Conservation (phyloP, 2,797 vertebrate genomes). For the Acrossocheilus wenchowensis region DNA sequence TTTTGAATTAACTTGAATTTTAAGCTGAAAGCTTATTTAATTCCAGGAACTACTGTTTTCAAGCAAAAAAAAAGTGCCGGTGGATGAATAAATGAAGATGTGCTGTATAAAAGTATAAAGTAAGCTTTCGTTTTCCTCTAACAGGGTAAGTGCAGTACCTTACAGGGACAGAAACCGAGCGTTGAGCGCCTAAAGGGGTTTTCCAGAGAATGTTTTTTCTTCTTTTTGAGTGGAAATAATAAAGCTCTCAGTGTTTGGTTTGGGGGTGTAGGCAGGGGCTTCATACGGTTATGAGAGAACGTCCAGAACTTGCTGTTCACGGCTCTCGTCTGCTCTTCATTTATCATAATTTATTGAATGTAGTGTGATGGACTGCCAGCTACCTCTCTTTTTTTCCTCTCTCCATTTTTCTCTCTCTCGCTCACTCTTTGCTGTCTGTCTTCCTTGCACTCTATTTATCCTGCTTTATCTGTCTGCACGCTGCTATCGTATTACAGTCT, state of each 20-base stretch:
- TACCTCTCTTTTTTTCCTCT: constrained; percentile 38
- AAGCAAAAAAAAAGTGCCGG: not conserved
- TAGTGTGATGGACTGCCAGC: constrained; percentile 52
- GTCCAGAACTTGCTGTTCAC: constrained; percentile 21
- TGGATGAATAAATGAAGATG: not conserved
- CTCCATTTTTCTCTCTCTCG: not conserved
- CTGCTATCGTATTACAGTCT: constrained; percentile 16
- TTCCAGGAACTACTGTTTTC: constrained; percentile 17
- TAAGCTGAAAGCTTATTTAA: constrained; percentile 58
- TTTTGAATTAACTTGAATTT: constrained; percentile 46
- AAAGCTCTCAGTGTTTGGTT: constrained; percentile 50
- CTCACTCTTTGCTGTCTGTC: constrained; percentile 14
- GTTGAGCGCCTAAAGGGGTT: constrained; percentile 51
- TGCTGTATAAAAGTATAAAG: not conserved
- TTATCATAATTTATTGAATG: constrained; percentile 54
- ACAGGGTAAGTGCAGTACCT: not conserved
- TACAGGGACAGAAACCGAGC: constrained; percentile 31
- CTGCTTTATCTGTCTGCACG: constrained; percentile 23
- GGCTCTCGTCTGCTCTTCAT: constrained; percentile 48
- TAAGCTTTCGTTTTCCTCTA: not conserved
- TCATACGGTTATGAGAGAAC: constrained; percentile 33
- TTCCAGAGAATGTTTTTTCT: constrained; percentile 49
- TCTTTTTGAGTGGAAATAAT: constrained; percentile 47
- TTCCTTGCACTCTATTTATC: not conserved
- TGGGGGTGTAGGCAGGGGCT: constrained; percentile 12